Conservation (phyloP, 2,888 invertebrate species). For the Scaptomyza cyrtandrae region DNA sequence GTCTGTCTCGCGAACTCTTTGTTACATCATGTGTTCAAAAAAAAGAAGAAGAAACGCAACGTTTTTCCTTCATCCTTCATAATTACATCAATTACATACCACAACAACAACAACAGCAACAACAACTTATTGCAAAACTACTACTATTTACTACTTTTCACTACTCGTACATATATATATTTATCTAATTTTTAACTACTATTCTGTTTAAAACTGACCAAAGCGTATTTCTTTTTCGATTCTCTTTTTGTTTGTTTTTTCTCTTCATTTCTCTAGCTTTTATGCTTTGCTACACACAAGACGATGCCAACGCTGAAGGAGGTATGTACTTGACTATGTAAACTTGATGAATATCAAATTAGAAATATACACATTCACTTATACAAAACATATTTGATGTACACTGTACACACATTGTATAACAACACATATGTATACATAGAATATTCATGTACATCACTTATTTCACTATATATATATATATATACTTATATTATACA, state of each 20-base stretch:
- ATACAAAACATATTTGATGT: conserved; percentile 29
- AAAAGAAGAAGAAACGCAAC: no score
- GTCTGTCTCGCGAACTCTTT: neutral
- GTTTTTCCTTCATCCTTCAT: neutral
- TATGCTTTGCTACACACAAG: conserved; percentile 97
- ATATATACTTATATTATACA: no score
- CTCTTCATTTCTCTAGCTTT: conserved; percentile 89
- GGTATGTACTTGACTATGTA: conserved; percentile 88
- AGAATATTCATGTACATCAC: conserved; percentile 4
- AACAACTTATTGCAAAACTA: conserved; percentile 22
- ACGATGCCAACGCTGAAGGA: conserved; percentile 95
- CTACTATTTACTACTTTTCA: conserved; percentile 9
- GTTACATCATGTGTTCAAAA: neutral
- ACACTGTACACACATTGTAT: conserved; percentile 13
- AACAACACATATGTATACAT: conserved; percentile 6
- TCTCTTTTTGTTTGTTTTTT: conserved; percentile 67
- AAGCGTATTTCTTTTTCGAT: conserved; percentile 73
- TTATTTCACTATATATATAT: neutral
- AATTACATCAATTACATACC: neutral
- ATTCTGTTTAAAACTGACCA: conserved; percentile 92
- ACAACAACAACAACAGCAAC: neutral
- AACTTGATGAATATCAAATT: conserved; percentile 46
- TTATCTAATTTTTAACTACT: conserved; percentile 46
- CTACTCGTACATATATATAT: conserved; percentile 37
- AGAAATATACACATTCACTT: conserved; percentile 24